Evolutionary conservation across 2,113 vertebrate species (phyloP).

Genomic region (Acanthisitta chloris): DNA sequence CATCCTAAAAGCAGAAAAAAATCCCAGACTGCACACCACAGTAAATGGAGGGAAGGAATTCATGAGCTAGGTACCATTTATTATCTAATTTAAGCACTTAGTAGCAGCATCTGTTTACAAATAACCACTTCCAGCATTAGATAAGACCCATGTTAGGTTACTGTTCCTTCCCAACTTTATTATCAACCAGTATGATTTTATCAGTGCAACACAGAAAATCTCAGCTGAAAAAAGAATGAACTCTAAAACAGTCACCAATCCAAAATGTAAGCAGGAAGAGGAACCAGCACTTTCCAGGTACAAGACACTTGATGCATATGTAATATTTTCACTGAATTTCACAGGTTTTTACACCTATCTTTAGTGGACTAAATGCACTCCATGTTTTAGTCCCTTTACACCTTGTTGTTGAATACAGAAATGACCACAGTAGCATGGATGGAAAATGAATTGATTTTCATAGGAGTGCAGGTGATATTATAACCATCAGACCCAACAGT

Average conservation of each 20-base stretch:
- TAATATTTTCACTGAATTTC: not conserved
- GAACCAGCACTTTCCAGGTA: not conserved
- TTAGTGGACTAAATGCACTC: not conserved
- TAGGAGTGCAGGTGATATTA: not conserved
- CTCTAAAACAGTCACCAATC: not conserved
- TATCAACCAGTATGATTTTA: constrained; percentile 30
- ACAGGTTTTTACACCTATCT: not conserved
- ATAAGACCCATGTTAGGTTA: not conserved
- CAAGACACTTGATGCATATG: not conserved
- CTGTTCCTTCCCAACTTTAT: constrained; percentile 5
- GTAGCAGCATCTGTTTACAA: constrained; percentile 49
- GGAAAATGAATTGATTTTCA: not conserved
- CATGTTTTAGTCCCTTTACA: not conserved
- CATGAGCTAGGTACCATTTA: constrained; percentile 54
- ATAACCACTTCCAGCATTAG: constrained; percentile 17
- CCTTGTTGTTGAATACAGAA: not conserved
- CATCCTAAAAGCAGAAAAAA: constrained; percentile 34
- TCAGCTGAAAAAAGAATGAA: not conserved
- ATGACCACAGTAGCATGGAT: not conserved
- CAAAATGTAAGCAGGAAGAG: not conserved
- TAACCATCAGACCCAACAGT: not conserved
- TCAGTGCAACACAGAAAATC: not conserved
- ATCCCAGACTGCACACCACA: not conserved
- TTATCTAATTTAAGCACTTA: constrained; percentile 65
- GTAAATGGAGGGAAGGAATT: constrained; percentile 39